A percentile compares a stretch with the other conserved stretches of the same genome.
phyloP scores from a whole-genome alignment of 2,797 vertebrate species.

The Cryptoblepharus egeriae region DNA sequence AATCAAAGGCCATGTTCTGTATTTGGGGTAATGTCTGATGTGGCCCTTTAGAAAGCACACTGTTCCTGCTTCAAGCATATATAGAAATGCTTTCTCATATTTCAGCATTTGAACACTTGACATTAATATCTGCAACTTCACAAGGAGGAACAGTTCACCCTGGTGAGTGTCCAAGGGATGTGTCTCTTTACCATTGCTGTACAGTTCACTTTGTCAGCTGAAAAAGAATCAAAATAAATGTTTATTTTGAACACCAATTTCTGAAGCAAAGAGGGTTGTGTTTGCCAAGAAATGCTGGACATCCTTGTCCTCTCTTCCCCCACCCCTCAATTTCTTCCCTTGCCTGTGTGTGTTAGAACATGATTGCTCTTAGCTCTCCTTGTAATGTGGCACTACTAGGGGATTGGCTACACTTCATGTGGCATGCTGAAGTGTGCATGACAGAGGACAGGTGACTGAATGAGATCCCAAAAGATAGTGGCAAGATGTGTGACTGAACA shows the following conservation, averaged over 20 bases:
- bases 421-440: background rate
- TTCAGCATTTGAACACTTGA: conserved; percentile 11
- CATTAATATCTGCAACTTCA: conserved; percentile 36
- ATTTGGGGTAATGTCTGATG: too few relatives aligned
- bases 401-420: background rate
- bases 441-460: background rate
- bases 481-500: background rate
- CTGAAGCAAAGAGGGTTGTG: conserved; percentile 51
- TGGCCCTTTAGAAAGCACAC: background rate
- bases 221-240: conserved; percentile 53
- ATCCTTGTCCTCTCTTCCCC: conserved; percentile 28
- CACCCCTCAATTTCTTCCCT: background rate
- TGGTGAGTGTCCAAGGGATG: conserved; percentile 12
- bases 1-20: too few relatives aligned
- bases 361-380: conserved; percentile 20
- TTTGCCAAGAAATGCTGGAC: conserved; percentile 47
- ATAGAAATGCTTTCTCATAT: background rate
- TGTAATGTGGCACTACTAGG: background rate
- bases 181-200: conserved; percentile 35
- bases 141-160: conserved; percentile 25
- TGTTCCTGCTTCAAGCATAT: background rate
- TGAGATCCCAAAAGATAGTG: background rate
- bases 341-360: conserved; percentile 25
- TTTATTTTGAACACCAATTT: conserved; percentile 69
- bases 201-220: conserved; percentile 51